Evolutionary conservation across 2,113 vertebrate genomes (phyloP), one percentile per base, ranked within the genome.

Genomic region (Psilopsiagon aurifrons): DNA sequence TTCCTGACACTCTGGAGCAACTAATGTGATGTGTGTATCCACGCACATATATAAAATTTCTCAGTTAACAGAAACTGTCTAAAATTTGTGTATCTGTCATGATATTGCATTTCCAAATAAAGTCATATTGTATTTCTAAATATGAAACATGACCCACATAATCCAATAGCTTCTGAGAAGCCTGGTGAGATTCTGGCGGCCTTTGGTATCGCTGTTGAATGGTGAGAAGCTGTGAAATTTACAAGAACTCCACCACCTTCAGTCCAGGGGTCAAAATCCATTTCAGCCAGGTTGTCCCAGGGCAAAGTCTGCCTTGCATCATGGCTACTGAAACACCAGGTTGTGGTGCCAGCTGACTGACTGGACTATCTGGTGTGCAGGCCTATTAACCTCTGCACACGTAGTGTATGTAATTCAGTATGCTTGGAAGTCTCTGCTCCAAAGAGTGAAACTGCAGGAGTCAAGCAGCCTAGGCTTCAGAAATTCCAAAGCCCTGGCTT

Each of bases 1-100:
- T 19, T 35, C 33, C 31, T 70, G 46, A 18, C 20, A 55, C 24
- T 63, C 71, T 15, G 6, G 52, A 68, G 13, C 16, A 82, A 51
- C 9, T 55, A 41, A 44, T 11, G 2, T 39, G 80, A 35, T 20
- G 4, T 0, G 0, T 47, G 7, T 51, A 5, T n/a, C 4, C 7
- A 37, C 37, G 27, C 16, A 74, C 5, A n/a, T 43, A 77, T 23
- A 51, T 17, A 74, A 44, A 78, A 35, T 41, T 87, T 46, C 47
- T 44, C 57, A 46, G 35, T 24, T 41, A 76, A 64, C n/a, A 90
- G 76, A 54, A 92, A 33, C 14, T 8, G 1, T 25, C 17, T 71
- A 71, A 75, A 13, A 60, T 47, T 70, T 2, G 1, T 49, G 6
- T 59, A 41, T 37, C 23, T 85, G 39, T 44, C 25, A 63, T 27